phyloP scores from a whole-genome alignment of 92 coral and sea anemone genomes.

The Blastomussa wellsi region DNA sequence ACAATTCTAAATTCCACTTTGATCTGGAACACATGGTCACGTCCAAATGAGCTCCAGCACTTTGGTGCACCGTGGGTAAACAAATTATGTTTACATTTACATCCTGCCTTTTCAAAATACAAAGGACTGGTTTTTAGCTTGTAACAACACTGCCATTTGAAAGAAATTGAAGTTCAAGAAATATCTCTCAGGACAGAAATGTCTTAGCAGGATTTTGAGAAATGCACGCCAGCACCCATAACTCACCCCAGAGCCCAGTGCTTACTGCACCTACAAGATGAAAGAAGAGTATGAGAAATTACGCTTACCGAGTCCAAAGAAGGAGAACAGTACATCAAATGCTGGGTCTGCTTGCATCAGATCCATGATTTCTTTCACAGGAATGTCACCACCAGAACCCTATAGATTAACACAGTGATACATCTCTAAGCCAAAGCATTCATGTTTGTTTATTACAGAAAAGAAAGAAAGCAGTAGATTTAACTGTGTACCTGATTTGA shows the following conservation, averaged over 20 bases:
- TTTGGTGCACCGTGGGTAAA: too few relatives aligned
- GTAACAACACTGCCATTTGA: too few relatives aligned
- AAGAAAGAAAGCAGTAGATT: not conserved
- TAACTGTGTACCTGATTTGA: constrained; percentile 13
- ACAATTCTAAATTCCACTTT: too few relatives aligned
- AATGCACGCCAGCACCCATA: not conserved
- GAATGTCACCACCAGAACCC: constrained; percentile 49
- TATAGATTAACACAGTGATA: not conserved
- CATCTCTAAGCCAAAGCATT: not conserved
- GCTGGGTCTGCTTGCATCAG: constrained; percentile 89
- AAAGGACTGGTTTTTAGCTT: too few relatives aligned
- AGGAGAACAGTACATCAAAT: constrained; percentile 77
- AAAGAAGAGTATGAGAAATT: not conserved
- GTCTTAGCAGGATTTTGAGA: too few relatives aligned
- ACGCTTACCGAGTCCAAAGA: constrained; percentile 66
- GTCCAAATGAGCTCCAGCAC: too few relatives aligned
- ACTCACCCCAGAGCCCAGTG: not conserved
- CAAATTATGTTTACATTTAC: too few relatives aligned
- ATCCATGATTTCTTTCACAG: constrained; percentile 85
- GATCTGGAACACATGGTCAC: too few relatives aligned
- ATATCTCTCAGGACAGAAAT: too few relatives aligned
- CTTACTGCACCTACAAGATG: not conserved
- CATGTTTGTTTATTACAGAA: not conserved
- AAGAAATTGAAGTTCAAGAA: too few relatives aligned
- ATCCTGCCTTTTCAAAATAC: too few relatives aligned